Base-by-base conservation (phyloP, 2,113 vertebrate species). In the Zingel zingel region DNA sequence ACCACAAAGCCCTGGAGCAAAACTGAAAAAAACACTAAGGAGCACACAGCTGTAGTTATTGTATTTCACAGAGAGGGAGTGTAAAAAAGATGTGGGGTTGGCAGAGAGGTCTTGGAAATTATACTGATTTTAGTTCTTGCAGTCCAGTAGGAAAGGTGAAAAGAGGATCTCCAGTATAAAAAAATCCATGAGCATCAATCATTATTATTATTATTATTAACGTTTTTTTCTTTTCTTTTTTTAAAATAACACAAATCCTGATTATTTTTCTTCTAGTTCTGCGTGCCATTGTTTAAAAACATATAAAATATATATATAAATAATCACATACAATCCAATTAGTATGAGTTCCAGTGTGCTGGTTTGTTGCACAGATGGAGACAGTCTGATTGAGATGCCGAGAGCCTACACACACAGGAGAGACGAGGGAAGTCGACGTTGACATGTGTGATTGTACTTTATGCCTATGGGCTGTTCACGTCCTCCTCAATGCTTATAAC, bases 1-100 rank as follows among this genome's bases (percentile, higher is more conserved):
- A 92, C 39, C 84, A 89, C 59, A 79, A 83, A 91, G 73, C 85
- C 90, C 85, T 67, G 58, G 4, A 87, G 90, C 90, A 57, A 74
- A 74, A 81, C 36, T 10, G 47, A n/a, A 51, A n/a, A 62, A 21
- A 74, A 36, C n/a, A 72, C 56, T 10, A 74, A 69, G 65, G 63
- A 85, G 76, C 70, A 51, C 68, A 79, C 56, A 77, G 65, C 43
- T 79, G 78, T 66, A 14, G 79, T 66, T 90, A 63, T 82, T 85
- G 76, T 89, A 56, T 79, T 77, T 74, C 74, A 63, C 68, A 77
- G 77, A 81, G 81, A 58, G 39, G n/a, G 63, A 48, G 61, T 50
- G 47, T 81, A 67, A 47, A 82, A 72, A 25, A 25, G 18, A 74
- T 56, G 47, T 65, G 14, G 23, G 66, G 51, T 62, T 71, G 62